Percentiles rank a stretch among this genome's conserved stretches.
Conservation (phyloP, 2,888 invertebrate genomes). For the Odontocerum albicorne region DNA sequence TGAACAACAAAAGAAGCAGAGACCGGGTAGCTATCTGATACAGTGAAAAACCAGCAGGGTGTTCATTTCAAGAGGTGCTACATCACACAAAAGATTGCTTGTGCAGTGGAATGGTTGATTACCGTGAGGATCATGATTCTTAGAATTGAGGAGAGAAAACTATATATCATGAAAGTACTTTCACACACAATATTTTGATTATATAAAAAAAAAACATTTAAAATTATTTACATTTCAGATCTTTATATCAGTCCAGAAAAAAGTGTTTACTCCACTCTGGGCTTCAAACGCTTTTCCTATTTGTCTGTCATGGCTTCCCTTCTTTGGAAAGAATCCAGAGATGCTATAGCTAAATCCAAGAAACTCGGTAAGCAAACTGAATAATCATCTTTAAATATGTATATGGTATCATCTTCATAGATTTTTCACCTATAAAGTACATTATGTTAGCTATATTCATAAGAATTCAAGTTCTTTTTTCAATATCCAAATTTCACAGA, state of each 20-base stretch:
- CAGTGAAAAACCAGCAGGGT: too few species aligned
- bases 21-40: too few species aligned
- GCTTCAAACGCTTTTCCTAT: conserved; percentile 60
- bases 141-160: too few species aligned
- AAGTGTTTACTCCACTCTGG: conserved; percentile 58
- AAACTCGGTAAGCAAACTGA: conserved; percentile 48
- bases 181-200: too few species aligned
- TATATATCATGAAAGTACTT: too few species aligned
- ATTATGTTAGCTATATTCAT: background rate
- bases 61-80: too few species aligned
- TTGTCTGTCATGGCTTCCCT: conserved; percentile 57
- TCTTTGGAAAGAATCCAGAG: conserved; percentile 59
- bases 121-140: too few species aligned
- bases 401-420: background rate
- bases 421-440: background rate
- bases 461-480: background rate
- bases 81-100: too few species aligned
- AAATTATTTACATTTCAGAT: conserved; percentile 48
- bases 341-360: conserved; percentile 57
- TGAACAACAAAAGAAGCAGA: too few species aligned
- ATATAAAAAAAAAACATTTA: background rate
- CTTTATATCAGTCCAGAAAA: conserved; percentile 60
- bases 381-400: conserved; percentile 1
- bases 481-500: too few species aligned
- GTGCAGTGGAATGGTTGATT: too few species aligned